Evolutionary conservation across 1,140 invertebrate species (phyloP), one percentile per base, ranked within the genome.

Genomic region (Panulirus ornatus): DNA sequence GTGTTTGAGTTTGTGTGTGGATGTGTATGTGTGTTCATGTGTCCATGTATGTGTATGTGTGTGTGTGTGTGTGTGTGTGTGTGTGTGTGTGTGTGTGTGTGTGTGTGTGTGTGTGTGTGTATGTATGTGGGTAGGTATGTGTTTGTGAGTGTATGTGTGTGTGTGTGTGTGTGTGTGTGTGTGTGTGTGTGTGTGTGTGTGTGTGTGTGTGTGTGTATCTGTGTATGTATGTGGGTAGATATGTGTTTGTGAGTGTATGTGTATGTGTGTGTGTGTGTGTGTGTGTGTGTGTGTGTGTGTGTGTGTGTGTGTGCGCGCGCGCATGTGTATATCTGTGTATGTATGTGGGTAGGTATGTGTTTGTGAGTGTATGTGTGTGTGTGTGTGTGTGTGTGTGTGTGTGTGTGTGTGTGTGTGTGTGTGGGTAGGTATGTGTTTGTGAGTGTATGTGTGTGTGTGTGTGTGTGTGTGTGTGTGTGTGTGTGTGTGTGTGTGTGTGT

Each of bases 141-240:
- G n/a, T n/a, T n/a, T n/a, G n/a, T n/a, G n/a, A n/a, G n/a, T n/a
- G n/a, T n/a, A n/a, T n/a, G n/a, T n/a, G n/a, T n/a, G n/a, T n/a
- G n/a, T n/a, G 51, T 58, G 51, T 58, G 51, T 58, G 51, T 58
- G 51, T 58, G 51, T 58, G 51, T 58, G 51, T 66, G 19, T 66
- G 19, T 66, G 63, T 66, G 63, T 66, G 63, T 66, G 63, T 66
- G 63, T 66, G 63, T 66, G 63, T 66, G 63, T 66, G 63, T 66
- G 63, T 66, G 63, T 66, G 63, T 66, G 63, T 66, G 22, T 6
- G n/a, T n/a, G n/a, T n/a, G n/a, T n/a, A n/a, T n/a, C n/a, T n/a
- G n/a, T n/a, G n/a, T n/a, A n/a, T n/a, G n/a, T n/a, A n/a, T n/a
- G n/a, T n/a, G n/a, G n/a, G n/a, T n/a, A n/a, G n/a, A n/a, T n/a